phyloP scores from a whole-genome alignment of 2,888 invertebrate species.

The Subacronicta megacephala region DNA sequence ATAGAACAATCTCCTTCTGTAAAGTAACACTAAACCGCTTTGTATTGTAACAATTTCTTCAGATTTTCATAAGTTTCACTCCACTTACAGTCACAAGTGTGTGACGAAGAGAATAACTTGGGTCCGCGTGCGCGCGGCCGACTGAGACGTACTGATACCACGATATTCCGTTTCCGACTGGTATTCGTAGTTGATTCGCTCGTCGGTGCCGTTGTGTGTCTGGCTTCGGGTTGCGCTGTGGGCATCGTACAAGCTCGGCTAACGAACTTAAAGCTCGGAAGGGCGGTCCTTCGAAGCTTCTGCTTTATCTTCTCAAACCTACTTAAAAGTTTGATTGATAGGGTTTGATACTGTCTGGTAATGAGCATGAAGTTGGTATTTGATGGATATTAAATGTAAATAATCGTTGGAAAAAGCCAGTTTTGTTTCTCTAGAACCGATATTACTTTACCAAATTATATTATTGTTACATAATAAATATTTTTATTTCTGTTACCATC shows the following conservation, averaged over 20 bases:
- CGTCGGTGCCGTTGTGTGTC: constrained; percentile 43
- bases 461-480: too few species aligned
- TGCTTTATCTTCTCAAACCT: constrained; percentile 56
- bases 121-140: constrained; percentile 59
- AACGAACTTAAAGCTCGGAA: constrained; percentile 44
- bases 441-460: too few species aligned
- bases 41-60: constrained; percentile 55
- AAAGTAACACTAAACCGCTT: constrained; percentile 50
- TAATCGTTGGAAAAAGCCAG: too few species aligned
- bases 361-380: constrained; percentile 33
- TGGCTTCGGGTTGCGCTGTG: constrained; percentile 41
- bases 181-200: constrained; percentile 39
- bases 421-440: too few species aligned
- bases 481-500: too few species aligned
- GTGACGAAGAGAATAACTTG: constrained; percentile 82
- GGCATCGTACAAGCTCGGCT: constrained; percentile 49
- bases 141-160: constrained; percentile 68
- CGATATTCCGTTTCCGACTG: constrained; percentile 72
- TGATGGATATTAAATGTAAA: constrained; percentile 11
- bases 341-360: constrained; percentile 38
- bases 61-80: constrained; percentile 75
- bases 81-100: constrained; percentile 80
- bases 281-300: constrained; percentile 58
- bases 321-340: constrained; percentile 60
- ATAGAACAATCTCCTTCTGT: constrained; percentile 40